These are phyloP conservation scores for Seriola aureovittata DNA, from an alignment of 2,113 vertebrate species.

Conservation along the genomic window DNA sequence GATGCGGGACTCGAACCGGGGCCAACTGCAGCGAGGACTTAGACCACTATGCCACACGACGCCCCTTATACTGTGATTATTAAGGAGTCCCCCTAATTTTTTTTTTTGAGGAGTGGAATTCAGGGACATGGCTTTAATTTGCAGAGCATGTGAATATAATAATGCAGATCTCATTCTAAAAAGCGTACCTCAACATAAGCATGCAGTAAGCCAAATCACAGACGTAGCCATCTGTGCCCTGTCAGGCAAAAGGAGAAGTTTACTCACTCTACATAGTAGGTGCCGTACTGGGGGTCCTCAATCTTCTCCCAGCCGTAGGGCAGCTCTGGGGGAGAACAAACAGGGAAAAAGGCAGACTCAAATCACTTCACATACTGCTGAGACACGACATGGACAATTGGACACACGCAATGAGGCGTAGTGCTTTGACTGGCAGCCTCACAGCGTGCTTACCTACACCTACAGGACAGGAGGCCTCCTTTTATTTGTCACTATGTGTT, in stretches of 20 bases:
- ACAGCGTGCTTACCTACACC: slow-evolving; percentile 40
- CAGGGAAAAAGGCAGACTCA: slow-evolving; percentile 27
- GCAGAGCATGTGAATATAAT: background rate
- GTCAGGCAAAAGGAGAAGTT: slow-evolving; percentile 30
- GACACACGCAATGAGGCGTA: slow-evolving; percentile 42
- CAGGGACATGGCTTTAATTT: background rate
- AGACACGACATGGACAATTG: slow-evolving; percentile 51
- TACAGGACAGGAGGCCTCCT: slow-evolving; percentile 15
- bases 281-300: slow-evolving; percentile 97
- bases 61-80: no score
- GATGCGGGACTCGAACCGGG: no score
- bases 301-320: slow-evolving; percentile 99
- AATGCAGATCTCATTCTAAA: background rate
- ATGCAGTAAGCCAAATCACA: background rate
- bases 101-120: no score
- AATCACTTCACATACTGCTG: slow-evolving; percentile 43
- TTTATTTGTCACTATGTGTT: slow-evolving; percentile 51
- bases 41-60: no score
- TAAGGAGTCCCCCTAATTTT: no score
- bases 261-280: slow-evolving; percentile 98
- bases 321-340: slow-evolving; percentile 87
- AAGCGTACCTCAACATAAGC: background rate
- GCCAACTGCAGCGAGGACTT: no score
- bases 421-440: slow-evolving; percentile 42
- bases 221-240: background rate